Evolutionary conservation across 2,888 invertebrate species (phyloP), one percentile per base, ranked within the genome.

Genomic region (Nymphalis urticae): DNA sequence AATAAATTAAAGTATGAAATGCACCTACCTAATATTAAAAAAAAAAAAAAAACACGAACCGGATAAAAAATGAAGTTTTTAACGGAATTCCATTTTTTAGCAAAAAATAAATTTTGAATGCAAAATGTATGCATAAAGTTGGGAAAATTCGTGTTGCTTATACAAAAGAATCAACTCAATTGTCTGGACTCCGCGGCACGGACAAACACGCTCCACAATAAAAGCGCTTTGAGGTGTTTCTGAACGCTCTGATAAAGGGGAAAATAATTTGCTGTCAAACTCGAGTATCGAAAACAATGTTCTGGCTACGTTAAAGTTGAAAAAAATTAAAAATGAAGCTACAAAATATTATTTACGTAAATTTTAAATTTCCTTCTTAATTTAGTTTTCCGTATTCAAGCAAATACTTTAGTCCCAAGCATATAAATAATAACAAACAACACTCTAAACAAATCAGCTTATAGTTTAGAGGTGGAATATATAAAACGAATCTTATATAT

Each of bases 161-260:
- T 21, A 62, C 36, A 63, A 66, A 51, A 36, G 63, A 62, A 60
- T 21, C 56, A 66, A 65, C 36, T 64, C 68, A 68, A 70, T 68
- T 62, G 50, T 53, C 62, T 62, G 62, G 62, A 48, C 64, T 48
- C 21, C 42, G 67, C 62, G 42, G 62, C 32, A 54, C 24, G 56
- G 64, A 70, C 70, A 72, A 72, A 70, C 70, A 68, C 70, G 60
- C 68, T 60, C 53, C 21, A 70, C 70, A 63, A 64, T 66, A 66
- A 70, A 68, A 68, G 60, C 64, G 48, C 66, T 64, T 62, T 65
- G 64, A 42, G 48, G 64, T 59, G 21, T 50, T 59, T 54, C 48
- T 61, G 56, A 68, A 65, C 72, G 63, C 62, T 47, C 48, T 27
- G 62, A 62, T 69, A 50, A 65, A 62, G 47, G 62, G 56, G 21